These are phyloP conservation scores for Ophioninae sp. DNA, from an alignment of 2,888 invertebrate genomes.

Conservation along the genomic window DNA sequence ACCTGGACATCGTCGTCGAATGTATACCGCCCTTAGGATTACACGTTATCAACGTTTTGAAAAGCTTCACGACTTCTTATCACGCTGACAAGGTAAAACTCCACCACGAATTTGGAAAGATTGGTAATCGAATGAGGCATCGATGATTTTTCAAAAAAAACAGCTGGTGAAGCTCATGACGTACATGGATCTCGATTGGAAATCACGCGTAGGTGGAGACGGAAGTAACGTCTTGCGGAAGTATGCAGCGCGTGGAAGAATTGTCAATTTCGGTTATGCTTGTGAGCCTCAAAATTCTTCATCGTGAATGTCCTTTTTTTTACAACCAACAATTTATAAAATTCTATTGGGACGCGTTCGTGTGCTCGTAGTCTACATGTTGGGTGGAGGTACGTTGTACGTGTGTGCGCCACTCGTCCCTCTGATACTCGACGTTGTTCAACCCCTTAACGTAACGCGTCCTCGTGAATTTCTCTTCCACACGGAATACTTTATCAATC, in stretches of 20 bases:
- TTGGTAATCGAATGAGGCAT: too few species aligned
- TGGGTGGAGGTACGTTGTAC: slow-evolving; percentile 31
- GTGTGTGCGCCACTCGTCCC: slow-evolving; percentile 35
- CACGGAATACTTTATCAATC: slow-evolving; percentile 52
- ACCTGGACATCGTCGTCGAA: slow-evolving; percentile 39
- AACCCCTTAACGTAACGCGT: slow-evolving; percentile 51
- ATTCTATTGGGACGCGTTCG: not conserved
- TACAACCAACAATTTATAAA: not conserved
- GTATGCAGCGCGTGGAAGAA: slow-evolving; percentile 45
- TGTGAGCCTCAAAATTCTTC: slow-evolving; percentile 13
- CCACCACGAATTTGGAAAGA: too few species aligned
- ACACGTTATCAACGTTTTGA: slow-evolving; percentile 35
- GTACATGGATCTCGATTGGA: slow-evolving; percentile 49
- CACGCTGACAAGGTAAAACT: slow-evolving; percentile 50
- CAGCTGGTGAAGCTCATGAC: slow-evolving; percentile 40
- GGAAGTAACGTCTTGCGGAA: slow-evolving; percentile 29
- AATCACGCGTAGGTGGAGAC: slow-evolving; percentile 18
- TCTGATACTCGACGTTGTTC: slow-evolving; percentile 33
- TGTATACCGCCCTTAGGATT: slow-evolving; percentile 51
- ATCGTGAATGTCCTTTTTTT: not conserved
- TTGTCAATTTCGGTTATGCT: slow-evolving; percentile 14
- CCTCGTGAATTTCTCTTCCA: slow-evolving; percentile 46
- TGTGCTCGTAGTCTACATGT: slow-evolving; percentile 39
- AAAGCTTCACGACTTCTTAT: slow-evolving; percentile 26
- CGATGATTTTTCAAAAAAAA: not conserved